Evolutionary conservation across 2,797 vertebrate species (phyloP).

Genomic region (Oreochromis grahami): DNA sequence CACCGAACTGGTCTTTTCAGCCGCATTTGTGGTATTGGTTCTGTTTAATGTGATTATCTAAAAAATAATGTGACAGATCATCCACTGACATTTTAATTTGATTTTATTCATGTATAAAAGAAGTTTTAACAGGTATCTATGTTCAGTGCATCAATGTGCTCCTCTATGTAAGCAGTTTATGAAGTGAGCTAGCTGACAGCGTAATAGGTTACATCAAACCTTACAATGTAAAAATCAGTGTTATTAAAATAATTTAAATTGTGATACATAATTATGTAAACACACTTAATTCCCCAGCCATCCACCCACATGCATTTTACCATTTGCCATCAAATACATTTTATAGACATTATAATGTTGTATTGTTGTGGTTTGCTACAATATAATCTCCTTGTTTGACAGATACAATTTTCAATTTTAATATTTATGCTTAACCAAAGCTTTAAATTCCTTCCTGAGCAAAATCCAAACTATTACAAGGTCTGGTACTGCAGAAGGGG

Average conservation of each 20-base stretch:
- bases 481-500: not conserved
- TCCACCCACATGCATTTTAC: not conserved
- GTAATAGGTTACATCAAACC: not conserved
- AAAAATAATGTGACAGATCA: not conserved
- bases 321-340: not conserved
- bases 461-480: not conserved
- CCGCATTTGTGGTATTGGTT: not conserved
- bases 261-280: not conserved
- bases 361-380: not conserved
- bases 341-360: not conserved
- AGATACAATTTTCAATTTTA: fast-evolving
- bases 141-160: not conserved
- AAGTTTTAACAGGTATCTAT: not conserved
- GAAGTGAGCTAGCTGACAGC: not conserved
- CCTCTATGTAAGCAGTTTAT: not conserved
- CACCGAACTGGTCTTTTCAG: not conserved
- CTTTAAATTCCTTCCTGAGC: not conserved
- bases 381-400: not conserved
- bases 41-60: not conserved
- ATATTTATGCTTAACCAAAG: not conserved
- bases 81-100: not conserved
- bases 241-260: not conserved
- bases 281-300: not conserved
- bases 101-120: not conserved
- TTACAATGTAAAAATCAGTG: not conserved